phyloP scores from a whole-genome alignment of 2,797 vertebrate species.

The Enteromius thamalakanensis region DNA sequence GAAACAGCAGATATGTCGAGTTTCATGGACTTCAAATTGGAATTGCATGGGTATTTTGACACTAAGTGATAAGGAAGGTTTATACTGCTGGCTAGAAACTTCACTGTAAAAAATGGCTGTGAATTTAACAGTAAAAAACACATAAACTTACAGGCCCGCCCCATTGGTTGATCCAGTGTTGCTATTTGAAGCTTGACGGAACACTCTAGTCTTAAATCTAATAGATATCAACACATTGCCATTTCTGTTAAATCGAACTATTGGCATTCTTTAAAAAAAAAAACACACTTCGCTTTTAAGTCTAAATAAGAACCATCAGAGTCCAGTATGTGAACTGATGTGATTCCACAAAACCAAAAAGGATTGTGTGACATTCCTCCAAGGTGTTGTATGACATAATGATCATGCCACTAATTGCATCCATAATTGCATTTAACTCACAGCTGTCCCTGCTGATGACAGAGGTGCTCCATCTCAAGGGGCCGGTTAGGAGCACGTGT shows the following conservation, averaged over 20 bases:
- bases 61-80: not conserved
- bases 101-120: too few species aligned
- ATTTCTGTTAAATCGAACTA: not conserved
- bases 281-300: not conserved
- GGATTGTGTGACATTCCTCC: conserved; percentile 1
- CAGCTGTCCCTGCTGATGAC: conserved; percentile 1
- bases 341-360: not conserved
- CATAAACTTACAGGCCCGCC: not conserved
- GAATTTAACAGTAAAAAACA: too few species aligned
- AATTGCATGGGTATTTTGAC: conserved; percentile 2
- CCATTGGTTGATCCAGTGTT: not conserved
- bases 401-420: conserved; percentile 34
- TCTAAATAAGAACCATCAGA: not conserved
- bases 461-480: conserved; percentile 13
- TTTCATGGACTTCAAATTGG: conserved; percentile 13
- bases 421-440: conserved; percentile 26
- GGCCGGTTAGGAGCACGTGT: conserved; percentile 37
- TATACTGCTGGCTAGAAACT: not conserved
- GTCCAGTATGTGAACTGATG: not conserved
- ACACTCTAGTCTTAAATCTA: not conserved
- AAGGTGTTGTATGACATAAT: conserved; percentile 28
- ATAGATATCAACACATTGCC: not conserved
- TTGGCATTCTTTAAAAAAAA: not conserved
- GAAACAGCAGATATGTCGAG: conserved; percentile 4
- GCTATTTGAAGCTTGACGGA: not conserved